Base-by-base conservation (phyloP, 2,888 invertebrate genomes). In the Scelioninae gen. 2 region DNA sequence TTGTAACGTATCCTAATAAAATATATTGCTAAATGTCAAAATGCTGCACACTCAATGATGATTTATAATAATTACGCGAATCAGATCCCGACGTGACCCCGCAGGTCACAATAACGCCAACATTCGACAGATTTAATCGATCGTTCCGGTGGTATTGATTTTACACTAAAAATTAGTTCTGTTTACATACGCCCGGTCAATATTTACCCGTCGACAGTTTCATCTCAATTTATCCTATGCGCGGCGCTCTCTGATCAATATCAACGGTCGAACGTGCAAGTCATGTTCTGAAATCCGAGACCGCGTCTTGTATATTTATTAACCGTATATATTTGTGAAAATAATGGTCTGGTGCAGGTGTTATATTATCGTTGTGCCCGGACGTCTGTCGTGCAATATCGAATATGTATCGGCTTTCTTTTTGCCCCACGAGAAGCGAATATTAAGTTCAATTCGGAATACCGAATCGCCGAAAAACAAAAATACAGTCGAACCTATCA, bases 171-270 rank as follows among this genome's bases (percentile, higher is more conserved):
- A 61, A 61, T 61, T 61, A 48, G 61, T 35, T n/a, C 33, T 31
- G 16, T 35, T 28, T 48, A 37, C 48, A 61, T 11, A 61, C 39
- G 39, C 28, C 16, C 60, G 61, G 61, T 48, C 48, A 50, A 61
- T 48, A 61, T 58, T 58, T 58, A 58, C 45, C 45, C 58, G 15
- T 45, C 60, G 60, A 46, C 35, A 37, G 60, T 46, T 60, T 60
- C 60, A 60, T 60, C 46, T 60, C 60, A 46, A 60, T 46, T 46
- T 60, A 46, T 60, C 46, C 13, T 15, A 10, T 25, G 25, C 25
- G 25, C 25, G 25, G 4, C 11, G 46, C 37, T 13, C 45, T 10
- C 28, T 33, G 50, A 43, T 52, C 52, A 18, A 45, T 53, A 53
- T 41, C 41, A 35, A 25, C 35, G 16, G 37, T 63, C 33, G 33